Evolutionary conservation across 92 coral and sea anemone species (phyloP).

Genomic region (Phenganax subtilis): DNA sequence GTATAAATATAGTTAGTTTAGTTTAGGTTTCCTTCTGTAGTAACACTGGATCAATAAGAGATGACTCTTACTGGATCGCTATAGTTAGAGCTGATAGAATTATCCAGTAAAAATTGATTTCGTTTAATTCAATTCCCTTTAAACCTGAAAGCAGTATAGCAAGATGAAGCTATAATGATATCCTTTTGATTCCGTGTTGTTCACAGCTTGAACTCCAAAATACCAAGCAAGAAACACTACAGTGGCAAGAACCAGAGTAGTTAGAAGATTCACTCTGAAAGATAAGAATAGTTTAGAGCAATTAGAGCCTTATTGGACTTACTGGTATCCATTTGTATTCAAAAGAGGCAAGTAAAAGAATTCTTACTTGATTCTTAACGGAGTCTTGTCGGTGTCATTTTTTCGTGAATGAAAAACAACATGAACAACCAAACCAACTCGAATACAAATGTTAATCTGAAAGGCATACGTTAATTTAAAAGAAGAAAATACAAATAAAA

Average conservation of each 20-base stretch:
- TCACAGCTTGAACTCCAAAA: slow-evolving; percentile 24
- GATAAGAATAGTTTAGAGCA: background rate
- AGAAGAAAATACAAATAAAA: background rate
- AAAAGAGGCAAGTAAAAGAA: background rate
- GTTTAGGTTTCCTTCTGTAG: background rate
- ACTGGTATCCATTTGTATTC: background rate
- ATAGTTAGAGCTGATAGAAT: background rate
- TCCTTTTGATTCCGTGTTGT: slow-evolving; percentile 32
- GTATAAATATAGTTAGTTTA: too few species aligned
- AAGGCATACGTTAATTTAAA: background rate
- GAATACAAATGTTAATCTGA: slow-evolving; percentile 5
- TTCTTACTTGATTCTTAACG: slow-evolving; percentile 3
- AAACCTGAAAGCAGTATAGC: slow-evolving; percentile 30
- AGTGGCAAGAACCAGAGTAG: background rate
- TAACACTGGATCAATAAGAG: background rate
- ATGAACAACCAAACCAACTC: background rate
- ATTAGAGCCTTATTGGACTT: background rate
- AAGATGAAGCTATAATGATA: slow-evolving; percentile 34
- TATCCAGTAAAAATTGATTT: background rate
- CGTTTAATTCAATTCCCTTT: background rate
- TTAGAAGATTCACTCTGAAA: slow-evolving; percentile 36
- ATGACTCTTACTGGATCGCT: background rate
- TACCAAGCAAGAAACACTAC: slow-evolving; percentile 25
- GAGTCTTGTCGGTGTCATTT: slow-evolving; percentile 8
- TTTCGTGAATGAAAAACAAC: background rate